These are phyloP conservation scores for Macquaria ambigua DNA, from an alignment of 2,113 vertebrate genomes.

Conservation along the genomic window DNA sequence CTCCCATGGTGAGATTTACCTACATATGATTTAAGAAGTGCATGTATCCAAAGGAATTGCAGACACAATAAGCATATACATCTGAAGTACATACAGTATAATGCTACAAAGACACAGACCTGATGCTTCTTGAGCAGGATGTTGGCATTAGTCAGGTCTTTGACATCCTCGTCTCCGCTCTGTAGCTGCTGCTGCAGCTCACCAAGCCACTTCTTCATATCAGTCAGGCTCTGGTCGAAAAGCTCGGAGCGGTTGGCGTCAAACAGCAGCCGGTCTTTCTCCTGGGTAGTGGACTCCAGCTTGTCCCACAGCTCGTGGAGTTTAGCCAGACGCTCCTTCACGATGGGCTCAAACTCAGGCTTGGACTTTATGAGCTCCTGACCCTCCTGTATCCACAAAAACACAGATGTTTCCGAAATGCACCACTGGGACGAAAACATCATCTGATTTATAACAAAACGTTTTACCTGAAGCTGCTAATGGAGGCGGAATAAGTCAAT, in stretches of 20 bases:
- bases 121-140: constrained; percentile 92
- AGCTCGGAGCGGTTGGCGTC: constrained; percentile 91
- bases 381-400: constrained; percentile 86
- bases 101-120: constrained; percentile 69
- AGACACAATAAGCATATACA: constrained; percentile 9
- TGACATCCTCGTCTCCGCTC: constrained; percentile 85
- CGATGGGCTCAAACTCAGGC: constrained; percentile 83
- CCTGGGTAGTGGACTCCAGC: constrained; percentile 86
- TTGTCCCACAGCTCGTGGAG: constrained; percentile 89
- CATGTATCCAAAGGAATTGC: background rate
- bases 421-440: background rate
- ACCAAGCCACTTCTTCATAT: constrained; percentile 90
- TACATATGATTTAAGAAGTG: constrained; percentile 3
- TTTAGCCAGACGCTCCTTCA: constrained; percentile 84
- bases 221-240: constrained; percentile 87
- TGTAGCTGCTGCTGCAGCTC: constrained; percentile 89
- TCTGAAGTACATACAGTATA: background rate
- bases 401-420: background rate
- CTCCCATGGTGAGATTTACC: constrained; percentile 18
- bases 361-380: constrained; percentile 88
- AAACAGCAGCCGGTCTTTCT: constrained; percentile 89
- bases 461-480: background rate
- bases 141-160: constrained; percentile 93
- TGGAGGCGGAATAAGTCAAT: background rate
- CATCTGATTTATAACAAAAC: background rate